Percentiles rank a stretch among this genome's conserved stretches.
phyloP scores from a whole-genome alignment of 2,113 vertebrate genomes.

The Eulemur rufifrons region DNA sequence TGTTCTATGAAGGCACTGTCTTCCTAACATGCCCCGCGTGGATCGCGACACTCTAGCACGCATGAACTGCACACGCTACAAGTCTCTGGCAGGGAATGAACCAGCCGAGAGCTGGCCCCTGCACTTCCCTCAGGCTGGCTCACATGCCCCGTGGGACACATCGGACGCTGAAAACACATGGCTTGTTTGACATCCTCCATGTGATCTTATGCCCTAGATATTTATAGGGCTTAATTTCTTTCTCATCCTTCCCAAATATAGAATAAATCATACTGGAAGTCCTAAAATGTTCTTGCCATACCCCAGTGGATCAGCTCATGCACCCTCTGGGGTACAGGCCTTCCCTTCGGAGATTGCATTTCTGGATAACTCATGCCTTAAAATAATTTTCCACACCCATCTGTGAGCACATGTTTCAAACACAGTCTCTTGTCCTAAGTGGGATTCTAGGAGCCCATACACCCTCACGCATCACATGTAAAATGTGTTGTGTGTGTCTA shows the following conservation, averaged over 20 bases:
- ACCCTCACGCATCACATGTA: neutral
- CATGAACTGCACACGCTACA: neutral
- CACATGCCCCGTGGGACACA: neutral
- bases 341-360: neutral
- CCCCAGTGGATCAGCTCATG: neutral
- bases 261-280: neutral
- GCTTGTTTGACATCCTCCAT: no score
- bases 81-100: neutral
- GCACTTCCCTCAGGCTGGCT: neutral
- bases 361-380: neutral
- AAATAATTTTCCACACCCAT: neutral
- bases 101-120: no score
- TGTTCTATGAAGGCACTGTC: neutral
- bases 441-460: neutral
- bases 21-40: accelerated
- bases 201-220: neutral
- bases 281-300: neutral
- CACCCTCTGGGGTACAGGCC: neutral
- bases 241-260: neutral
- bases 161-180: neutral
- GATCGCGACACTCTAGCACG: accelerated
- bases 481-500: neutral
- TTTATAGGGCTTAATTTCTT: neutral
- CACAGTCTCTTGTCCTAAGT: neutral
- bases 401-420: neutral